phyloP scores from a whole-genome alignment of 1,140 invertebrate species.

The Lepidurus couesii region DNA sequence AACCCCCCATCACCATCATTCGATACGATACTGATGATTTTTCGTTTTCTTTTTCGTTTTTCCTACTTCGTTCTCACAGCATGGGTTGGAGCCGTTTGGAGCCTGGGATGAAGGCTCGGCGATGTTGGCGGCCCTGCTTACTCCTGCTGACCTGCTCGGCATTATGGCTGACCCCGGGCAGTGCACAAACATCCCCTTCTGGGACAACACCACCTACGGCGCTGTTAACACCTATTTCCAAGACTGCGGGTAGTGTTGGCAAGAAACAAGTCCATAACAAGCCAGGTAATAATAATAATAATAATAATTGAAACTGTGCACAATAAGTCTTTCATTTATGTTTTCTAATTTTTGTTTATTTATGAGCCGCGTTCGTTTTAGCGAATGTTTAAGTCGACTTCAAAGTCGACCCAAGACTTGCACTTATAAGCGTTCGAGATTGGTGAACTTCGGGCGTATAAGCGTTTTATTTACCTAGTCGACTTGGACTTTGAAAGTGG shows the following conservation, averaged over 20 bases:
- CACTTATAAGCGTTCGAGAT: too few species aligned
- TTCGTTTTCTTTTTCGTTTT: not conserved
- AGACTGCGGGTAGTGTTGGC: not conserved
- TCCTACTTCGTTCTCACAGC: not conserved
- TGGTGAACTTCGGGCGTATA: too few species aligned
- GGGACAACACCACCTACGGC: not conserved
- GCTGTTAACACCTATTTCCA: not conserved
- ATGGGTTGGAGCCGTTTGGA: not conserved
- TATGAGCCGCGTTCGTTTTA: too few species aligned
- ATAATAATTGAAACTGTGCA: not conserved
- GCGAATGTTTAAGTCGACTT: too few species aligned
- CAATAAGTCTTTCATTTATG: not conserved
- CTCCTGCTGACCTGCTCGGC: conserved; percentile 5
- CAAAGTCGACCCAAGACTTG: too few species aligned
- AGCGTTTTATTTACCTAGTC: too few species aligned
- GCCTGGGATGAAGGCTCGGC: conserved; percentile 5
- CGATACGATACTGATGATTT: not conserved
- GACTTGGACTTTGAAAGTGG: too few species aligned
- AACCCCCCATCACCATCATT: not conserved
- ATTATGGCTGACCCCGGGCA: not conserved
- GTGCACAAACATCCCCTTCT: conserved; percentile 14
- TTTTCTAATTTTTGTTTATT: not conserved
- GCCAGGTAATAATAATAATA: not conserved
- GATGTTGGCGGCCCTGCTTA: conserved; percentile 5
- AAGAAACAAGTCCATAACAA: conserved; percentile 19